Base-by-base conservation (phyloP, 2,888 invertebrate species). In the Bhutanitis thaidina region DNA sequence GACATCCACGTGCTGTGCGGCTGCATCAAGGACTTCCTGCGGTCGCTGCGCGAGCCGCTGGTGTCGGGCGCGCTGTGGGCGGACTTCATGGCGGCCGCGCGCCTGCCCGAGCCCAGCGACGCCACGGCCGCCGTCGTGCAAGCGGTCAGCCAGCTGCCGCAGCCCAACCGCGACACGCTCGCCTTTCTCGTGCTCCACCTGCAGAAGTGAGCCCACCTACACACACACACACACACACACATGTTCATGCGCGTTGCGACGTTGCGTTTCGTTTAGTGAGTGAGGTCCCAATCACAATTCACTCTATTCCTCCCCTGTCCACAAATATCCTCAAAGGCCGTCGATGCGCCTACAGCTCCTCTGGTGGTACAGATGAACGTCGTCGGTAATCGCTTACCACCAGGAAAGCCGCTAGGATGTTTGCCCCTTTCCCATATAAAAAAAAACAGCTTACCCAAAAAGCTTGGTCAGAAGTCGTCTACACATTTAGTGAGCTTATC, bases 1-100 rank as follows among this genome's bases (percentile, higher is more conserved):
- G 96, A 99, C 74, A 91, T 98, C 25, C 94, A 98, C 80, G 95
- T 95, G 0, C 90, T 99, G 29, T 98, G 98, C 79, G 97, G 98
- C 38, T 96, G 96, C 55, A 91, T 99, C 39, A 99, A 99, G 88
- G 96, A 97, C 81, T 99, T 99, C 83, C 90, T 99, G 49, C 93
- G 97, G 4, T 93, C 93, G 0, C 89, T 99, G 16, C 93, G 94
- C 48, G 99, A 99, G 77, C 97, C 99, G 0, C 87, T 99, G 0
- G 93, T 98, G 49, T 96, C 97, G 0, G 92, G 91, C 41, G 91
- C 92, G 12, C 91, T 96, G 43, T 96, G 97, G 96, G 91, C 92
- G 15, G 94, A 95, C 74, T 97, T 98, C 80, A 93, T 94, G 54
- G 77, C 90, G 5, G 95, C 96, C 0, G 92, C 94, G 0, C 82